Conservation (phyloP, 2,888 invertebrate species). For the Patella caerulea region DNA sequence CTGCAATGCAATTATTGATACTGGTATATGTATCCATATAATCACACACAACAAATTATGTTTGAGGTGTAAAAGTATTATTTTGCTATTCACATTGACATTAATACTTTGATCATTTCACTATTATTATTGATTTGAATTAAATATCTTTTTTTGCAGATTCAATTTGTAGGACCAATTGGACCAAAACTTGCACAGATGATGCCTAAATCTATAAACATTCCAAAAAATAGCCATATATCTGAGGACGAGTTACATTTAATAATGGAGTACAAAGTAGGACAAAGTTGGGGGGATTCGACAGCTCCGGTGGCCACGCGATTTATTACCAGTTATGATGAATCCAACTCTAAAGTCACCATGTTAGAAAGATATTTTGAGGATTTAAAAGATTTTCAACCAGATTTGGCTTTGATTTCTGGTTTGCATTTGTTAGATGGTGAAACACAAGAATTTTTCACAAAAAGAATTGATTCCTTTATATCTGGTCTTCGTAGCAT, state of each 20-base stretch:
- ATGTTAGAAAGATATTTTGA: conserved; percentile 71
- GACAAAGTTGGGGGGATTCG: conserved; percentile 69
- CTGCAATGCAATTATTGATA: too few relatives aligned
- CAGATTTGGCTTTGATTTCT: conserved; percentile 71
- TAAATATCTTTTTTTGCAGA: conserved; percentile 53
- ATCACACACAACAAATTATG: too few relatives aligned
- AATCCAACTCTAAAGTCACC: conserved; percentile 65
- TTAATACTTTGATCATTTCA: too few relatives aligned
- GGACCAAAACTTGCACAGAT: conserved; percentile 70
- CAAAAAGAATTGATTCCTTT: conserved; percentile 59
- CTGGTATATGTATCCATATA: too few relatives aligned
- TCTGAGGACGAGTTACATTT: conserved; percentile 72
- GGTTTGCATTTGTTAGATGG: conserved; percentile 72
- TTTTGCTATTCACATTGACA: too few relatives aligned
- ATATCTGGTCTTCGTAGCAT: conserved; percentile 65
- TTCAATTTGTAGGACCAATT: conserved; percentile 73
- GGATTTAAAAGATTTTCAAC: conserved; percentile 64
- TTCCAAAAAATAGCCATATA: conserved; percentile 63
- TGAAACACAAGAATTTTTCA: conserved; percentile 55
- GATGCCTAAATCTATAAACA: conserved; percentile 67
- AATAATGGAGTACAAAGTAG: conserved; percentile 72
- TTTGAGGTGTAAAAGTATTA: too few relatives aligned
- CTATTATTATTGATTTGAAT: too few relatives aligned
- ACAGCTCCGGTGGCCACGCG: conserved; percentile 71
- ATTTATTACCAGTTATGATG: conserved; percentile 73